Evolutionary conservation across 2,797 vertebrate genomes (phyloP).

Genomic region (Leptoclinus maculatus): DNA sequence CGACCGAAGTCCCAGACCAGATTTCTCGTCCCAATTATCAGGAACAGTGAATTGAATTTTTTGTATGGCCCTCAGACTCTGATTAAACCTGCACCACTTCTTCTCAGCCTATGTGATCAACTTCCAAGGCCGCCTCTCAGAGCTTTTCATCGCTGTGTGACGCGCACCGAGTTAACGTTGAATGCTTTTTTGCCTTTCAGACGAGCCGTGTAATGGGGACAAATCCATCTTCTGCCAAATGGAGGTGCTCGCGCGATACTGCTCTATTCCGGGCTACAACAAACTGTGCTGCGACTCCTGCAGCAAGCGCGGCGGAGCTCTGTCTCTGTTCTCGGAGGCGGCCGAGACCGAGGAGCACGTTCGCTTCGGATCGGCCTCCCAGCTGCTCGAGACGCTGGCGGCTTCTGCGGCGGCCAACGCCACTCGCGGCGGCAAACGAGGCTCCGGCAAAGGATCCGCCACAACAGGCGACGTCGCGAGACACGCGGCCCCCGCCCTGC

Average conservation of each 20-base stretch:
- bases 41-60: no score
- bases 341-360: slow-evolving; percentile 79
- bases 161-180: not conserved
- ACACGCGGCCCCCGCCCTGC: slow-evolving; percentile 1
- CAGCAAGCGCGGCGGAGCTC: slow-evolving; percentile 79
- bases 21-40: not conserved
- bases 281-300: slow-evolving; percentile 97
- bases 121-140: not conserved
- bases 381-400: slow-evolving; percentile 74
- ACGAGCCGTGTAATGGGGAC: slow-evolving; percentile 93
- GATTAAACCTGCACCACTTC: not conserved
- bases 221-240: slow-evolving; percentile 99
- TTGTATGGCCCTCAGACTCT: not conserved
- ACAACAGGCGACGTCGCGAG: slow-evolving; percentile 40
- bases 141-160: not conserved
- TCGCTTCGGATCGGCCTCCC: slow-evolving; percentile 78
- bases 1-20: not conserved
- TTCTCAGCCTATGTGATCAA: not conserved
- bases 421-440: slow-evolving; percentile 52
- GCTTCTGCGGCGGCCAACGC: slow-evolving; percentile 66
- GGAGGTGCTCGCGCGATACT: slow-evolving; percentile 97
- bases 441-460: slow-evolving; percentile 40
- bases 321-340: slow-evolving; percentile 82
- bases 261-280: slow-evolving; percentile 95
- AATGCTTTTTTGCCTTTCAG: slow-evolving; percentile 79